These are phyloP conservation scores for Sinohyriopsis cumingii DNA, from an alignment of 2,888 invertebrate genomes.

Conservation along the genomic window DNA sequence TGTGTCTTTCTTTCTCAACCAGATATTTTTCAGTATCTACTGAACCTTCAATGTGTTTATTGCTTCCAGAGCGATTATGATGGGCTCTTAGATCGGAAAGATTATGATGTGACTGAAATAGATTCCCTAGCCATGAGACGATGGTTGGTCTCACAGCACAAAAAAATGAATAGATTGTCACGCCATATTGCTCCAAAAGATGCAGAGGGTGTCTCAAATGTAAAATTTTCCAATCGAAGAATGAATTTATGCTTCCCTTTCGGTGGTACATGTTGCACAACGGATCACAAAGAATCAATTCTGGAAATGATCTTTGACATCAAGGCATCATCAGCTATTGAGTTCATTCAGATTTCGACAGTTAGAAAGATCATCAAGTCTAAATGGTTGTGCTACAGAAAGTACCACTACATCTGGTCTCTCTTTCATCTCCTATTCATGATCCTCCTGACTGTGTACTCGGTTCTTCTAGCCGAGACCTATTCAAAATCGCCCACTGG, in stretches of 20 bases:
- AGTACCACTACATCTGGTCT: conserved; percentile 43
- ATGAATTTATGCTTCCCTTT: conserved; percentile 19
- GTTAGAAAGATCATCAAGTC: conserved; percentile 47
- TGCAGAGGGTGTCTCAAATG: conserved; percentile 35
- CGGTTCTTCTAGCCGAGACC: conserved; percentile 32
- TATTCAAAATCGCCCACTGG: conserved; percentile 2
- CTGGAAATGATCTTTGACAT: conserved; percentile 53
- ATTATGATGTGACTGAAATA: conserved; percentile 57
- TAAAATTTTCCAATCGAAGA: conserved; percentile 20
- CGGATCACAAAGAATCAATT: conserved; percentile 38
- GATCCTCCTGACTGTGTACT: conserved; percentile 35
- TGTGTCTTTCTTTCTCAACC: conserved; percentile 44
- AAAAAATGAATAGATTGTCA: conserved; percentile 13
- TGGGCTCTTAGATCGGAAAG: conserved; percentile 54
- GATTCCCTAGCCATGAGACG: conserved; percentile 44
- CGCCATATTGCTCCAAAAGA: conserved; percentile 27
- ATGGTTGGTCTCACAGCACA: conserved; percentile 23
- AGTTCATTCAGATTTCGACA: conserved; percentile 43
- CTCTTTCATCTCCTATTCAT: conserved; percentile 45
- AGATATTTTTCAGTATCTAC: conserved; percentile 44
- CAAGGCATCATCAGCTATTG: conserved; percentile 38
- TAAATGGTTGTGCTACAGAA: conserved; percentile 47
- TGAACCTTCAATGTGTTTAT: conserved; percentile 49
- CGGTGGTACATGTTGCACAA: conserved; percentile 4
- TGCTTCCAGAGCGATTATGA: conserved; percentile 51